A percentile compares a stretch with the other conserved stretches of the same genome.
Conservation (phyloP, 2,888 invertebrate species). For the Drosophila seclusa region DNA sequence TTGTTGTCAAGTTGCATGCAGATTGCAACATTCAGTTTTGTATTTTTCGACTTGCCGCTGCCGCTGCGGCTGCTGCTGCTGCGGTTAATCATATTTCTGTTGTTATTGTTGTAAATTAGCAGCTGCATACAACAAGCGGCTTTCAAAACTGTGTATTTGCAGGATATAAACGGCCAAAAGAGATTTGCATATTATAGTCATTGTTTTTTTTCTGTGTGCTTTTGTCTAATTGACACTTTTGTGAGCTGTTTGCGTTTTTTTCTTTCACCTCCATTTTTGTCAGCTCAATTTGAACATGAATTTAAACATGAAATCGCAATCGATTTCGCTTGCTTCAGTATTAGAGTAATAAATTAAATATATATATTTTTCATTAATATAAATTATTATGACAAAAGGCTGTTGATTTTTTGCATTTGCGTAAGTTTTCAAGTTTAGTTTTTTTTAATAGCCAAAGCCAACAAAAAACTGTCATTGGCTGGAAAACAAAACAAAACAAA, state of each 20-base stretch:
- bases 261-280: constrained; percentile 2
- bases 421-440: not conserved
- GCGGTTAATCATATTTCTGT: constrained; percentile 75
- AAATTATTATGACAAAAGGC: not conserved
- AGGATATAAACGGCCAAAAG: constrained; percentile 38
- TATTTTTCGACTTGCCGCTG: constrained; percentile 51
- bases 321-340: not conserved
- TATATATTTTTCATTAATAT: not conserved
- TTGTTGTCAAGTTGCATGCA: constrained; percentile 37
- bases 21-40: constrained; percentile 72
- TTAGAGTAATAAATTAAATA: not conserved
- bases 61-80: constrained; percentile 32
- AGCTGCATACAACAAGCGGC: constrained; percentile 54
- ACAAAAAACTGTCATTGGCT: constrained; percentile 21
- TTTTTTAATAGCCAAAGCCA: not conserved
- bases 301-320: not conserved
- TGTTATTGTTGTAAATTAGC: constrained; percentile 64
- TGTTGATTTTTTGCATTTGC: not conserved
- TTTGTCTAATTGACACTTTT: constrained; percentile 23
- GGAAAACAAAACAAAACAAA: constrained; percentile 6
- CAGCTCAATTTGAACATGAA: not conserved
- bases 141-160: constrained; percentile 47
- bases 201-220: constrained; percentile 3
- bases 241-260: not conserved
- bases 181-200: constrained; percentile 33